Percentiles rank a stretch among this genome's conserved stretches.
phyloP scores from a whole-genome alignment of 2,797 vertebrate species.

The Labroides dimidiatus region DNA sequence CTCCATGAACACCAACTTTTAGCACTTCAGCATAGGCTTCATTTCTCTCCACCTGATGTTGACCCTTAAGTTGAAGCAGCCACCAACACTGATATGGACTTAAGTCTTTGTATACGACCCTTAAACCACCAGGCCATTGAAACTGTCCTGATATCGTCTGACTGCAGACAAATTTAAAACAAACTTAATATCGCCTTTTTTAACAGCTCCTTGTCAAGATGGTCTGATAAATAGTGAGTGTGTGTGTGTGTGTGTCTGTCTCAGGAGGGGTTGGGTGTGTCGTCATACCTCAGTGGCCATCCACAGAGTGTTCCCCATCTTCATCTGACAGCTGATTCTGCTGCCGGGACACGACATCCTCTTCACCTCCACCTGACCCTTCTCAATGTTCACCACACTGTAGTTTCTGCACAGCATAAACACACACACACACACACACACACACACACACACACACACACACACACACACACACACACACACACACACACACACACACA shows the following conservation, averaged over 20 bases:
- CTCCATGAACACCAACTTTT: too few relatives aligned
- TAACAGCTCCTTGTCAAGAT: too few relatives aligned
- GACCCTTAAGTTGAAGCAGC: too few relatives aligned
- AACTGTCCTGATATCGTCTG: too few relatives aligned
- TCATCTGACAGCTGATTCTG: constrained; percentile 91
- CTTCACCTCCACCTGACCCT: constrained; percentile 91
- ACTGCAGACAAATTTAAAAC: too few relatives aligned
- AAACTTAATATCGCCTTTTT: too few relatives aligned
- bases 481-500: constrained; percentile 5
- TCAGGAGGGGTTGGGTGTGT: neutral
- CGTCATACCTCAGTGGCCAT: constrained; percentile 91
- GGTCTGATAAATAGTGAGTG: too few relatives aligned
- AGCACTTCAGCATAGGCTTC: too few relatives aligned
- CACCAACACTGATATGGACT: too few relatives aligned
- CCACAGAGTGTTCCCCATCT: constrained; percentile 92
- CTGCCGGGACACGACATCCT: constrained; percentile 90
- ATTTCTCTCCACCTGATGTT: too few relatives aligned
- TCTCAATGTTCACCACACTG: constrained; percentile 93
- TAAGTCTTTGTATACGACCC: too few relatives aligned
- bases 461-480: constrained; percentile 22
- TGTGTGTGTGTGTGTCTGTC: neutral
- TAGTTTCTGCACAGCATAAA: constrained; percentile 87
- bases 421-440: constrained; percentile 1
- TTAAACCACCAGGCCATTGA: too few relatives aligned
- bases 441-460: constrained; percentile 13